Base-by-base conservation (phyloP, 2,888 invertebrate species). In the Prosapia bicincta region DNA sequence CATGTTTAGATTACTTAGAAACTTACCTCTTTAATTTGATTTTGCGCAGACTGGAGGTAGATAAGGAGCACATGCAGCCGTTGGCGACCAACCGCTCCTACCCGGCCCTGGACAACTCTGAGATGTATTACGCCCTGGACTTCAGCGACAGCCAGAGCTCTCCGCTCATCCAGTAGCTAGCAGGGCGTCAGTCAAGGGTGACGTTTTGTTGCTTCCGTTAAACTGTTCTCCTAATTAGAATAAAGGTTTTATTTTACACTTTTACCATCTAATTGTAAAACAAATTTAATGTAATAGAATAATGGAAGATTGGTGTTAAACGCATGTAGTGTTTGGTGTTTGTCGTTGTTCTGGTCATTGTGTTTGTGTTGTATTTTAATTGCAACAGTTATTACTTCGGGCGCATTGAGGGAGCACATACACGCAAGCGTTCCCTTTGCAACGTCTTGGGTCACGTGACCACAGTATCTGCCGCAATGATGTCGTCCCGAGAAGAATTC, bases 61-160 rank as follows among this genome's bases (percentile, higher is more conserved):
- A 81, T 28, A 80, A 79, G 65, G 80, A 81, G 78, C 82, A 81
- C 28, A 79, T 80, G 76, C 80, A 81, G 78, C 82, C 84, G 77
- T 82, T 84, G 80, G 85, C 86, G 43, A 85, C 87, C 73, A 86
- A 88, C 75, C 85, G 88, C 74, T 86, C 86, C 80, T 83, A 88
- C 82, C 88, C 88, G 75, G 86, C 89, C 80, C 88, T 90, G 81
- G 89, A 91, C 83, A 90, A 90, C 81, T 89, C 91, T 26, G 92
- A 92, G 82, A 91, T 92, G 90, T 92, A 92, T 85, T 92, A 91
- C 86, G 92, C 92, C 69, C 88, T 92, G 81, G 92, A 92, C 85
- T 91, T 92, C 87, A 91, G 91, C 83, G 92, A 92, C 86, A 91
- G 91, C 82, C 91, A 92, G 84, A 90, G 90, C 83, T 91, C 92